Evolutionary conservation across 2,797 vertebrate species (phyloP).

Genomic region (Myotis findleyi): DNA sequence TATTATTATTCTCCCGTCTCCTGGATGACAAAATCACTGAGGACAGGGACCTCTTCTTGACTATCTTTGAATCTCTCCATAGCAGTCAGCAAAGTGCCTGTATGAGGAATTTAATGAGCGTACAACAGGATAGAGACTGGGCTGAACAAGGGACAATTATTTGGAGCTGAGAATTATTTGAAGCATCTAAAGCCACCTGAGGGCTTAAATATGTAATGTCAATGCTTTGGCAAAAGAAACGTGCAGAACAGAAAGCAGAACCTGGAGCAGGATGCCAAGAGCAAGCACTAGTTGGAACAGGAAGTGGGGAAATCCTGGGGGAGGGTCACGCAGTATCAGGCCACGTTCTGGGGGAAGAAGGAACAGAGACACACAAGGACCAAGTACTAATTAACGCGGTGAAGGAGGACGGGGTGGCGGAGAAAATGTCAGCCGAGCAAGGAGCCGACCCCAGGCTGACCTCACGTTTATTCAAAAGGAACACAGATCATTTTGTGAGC

Average conservation of each 20-base stretch:
- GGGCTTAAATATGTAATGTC: neutral
- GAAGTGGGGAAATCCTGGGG: neutral
- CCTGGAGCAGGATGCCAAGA: neutral
- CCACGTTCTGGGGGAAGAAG: neutral
- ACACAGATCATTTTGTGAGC: neutral
- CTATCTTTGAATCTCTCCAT: neutral
- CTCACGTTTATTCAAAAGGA: neutral
- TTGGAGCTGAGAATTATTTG: neutral
- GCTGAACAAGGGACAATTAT: neutral
- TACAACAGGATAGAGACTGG: neutral
- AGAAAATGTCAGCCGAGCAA: neutral
- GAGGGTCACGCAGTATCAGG: neutral
- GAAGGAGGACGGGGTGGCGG: accelerated
- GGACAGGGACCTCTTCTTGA: neutral
- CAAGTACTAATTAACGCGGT: neutral
- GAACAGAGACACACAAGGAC: neutral
- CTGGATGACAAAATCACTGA: neutral
- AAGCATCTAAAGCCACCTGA: neutral
- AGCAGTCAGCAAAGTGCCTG: neutral
- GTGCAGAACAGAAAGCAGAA: neutral
- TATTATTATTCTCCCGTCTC: neutral
- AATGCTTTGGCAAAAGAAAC: neutral
- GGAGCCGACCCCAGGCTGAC: neutral
- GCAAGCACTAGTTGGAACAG: neutral
- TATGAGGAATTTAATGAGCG: neutral